phyloP scores from a whole-genome alignment of 1,140 invertebrate species.

The Diuraphis noxia region DNA sequence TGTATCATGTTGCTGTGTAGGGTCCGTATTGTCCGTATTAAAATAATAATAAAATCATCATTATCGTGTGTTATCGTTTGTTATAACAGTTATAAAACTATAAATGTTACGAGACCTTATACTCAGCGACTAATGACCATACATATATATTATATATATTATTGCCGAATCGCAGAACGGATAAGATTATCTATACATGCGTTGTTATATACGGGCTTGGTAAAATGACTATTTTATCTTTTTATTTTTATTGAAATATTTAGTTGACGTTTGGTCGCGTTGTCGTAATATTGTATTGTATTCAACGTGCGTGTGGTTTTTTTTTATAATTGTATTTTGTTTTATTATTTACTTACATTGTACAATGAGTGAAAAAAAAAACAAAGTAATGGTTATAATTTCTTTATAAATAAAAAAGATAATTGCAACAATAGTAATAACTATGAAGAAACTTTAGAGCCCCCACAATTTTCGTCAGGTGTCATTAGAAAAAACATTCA shows the following conservation, averaged over 20 bases:
- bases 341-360: neutral
- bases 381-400: slow-evolving; percentile 13
- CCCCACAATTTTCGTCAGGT: neutral
- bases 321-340: slow-evolving; percentile 1
- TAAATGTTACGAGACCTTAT: slow-evolving; percentile 11
- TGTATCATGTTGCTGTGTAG: slow-evolving; percentile 23
- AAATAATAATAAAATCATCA: slow-evolving; percentile 21
- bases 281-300: slow-evolving; percentile 1
- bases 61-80: neutral
- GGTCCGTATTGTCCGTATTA: neutral
- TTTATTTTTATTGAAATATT: slow-evolving; percentile 30
- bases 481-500: neutral
- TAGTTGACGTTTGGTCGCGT: neutral
- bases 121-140: slow-evolving; percentile 14
- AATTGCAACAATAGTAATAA: neutral
- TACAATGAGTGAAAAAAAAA: slow-evolving; percentile 21
- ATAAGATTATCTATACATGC: neutral
- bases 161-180: neutral
- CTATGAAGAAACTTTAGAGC: neutral
- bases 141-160: neutral
- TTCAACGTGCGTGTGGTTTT: neutral
- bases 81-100: neutral
- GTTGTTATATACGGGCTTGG: neutral
- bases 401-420: neutral
- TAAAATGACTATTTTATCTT: neutral